These are phyloP conservation scores for Gallirallus australis DNA, from an alignment of 2,797 vertebrate genomes.

Conservation along the genomic window DNA sequence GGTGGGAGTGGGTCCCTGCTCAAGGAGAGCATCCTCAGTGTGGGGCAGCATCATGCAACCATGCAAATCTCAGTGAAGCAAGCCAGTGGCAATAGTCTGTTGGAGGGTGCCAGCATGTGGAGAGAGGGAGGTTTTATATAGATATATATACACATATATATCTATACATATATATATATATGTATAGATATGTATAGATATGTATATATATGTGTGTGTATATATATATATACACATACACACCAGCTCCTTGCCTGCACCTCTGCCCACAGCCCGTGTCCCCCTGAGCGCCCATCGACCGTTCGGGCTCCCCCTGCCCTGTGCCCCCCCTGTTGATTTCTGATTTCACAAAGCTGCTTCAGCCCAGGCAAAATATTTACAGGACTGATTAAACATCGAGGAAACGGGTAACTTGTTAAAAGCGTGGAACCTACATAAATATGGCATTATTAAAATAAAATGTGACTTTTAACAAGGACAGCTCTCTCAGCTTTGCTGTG, in stretches of 20 bases:
- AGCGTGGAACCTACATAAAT: not conserved
- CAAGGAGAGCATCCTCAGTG: accelerated
- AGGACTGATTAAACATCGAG: not conserved
- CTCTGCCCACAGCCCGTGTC: not conserved
- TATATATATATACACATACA: no score
- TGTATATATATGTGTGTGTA: no score
- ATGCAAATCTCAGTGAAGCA: not conserved
- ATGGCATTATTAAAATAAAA: constrained; percentile 30
- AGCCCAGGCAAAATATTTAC: constrained; percentile 33
- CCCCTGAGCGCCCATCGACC: accelerated
- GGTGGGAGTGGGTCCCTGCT: accelerated
- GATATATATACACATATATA: no score
- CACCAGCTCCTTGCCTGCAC: not conserved
- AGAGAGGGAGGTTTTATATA: not conserved
- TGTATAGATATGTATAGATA: no score
- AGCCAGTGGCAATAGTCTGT: accelerated
- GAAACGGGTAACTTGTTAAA: constrained; percentile 38
- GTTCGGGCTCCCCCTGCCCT: not conserved
- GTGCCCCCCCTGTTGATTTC: not conserved
- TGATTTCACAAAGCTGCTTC: not conserved
- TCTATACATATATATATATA: no score
- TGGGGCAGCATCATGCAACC: not conserved
- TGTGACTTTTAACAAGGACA: constrained; percentile 54
- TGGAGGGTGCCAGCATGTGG: not conserved
- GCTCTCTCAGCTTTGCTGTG: constrained; percentile 3